Conservation (phyloP, 2,888 invertebrate genomes). For the Abrostola triplasia region DNA sequence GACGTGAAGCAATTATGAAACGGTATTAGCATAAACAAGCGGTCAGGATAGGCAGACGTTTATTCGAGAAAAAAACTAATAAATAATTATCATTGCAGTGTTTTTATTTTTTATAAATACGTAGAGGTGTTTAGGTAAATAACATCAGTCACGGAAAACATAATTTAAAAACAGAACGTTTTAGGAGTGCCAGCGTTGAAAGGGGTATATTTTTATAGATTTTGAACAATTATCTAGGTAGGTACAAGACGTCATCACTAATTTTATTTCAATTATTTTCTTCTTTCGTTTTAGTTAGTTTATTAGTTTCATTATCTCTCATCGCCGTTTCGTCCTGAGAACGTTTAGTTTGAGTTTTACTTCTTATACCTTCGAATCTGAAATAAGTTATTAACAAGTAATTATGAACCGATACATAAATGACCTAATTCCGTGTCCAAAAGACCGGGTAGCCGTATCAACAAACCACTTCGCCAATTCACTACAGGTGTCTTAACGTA, state of each 20-base stretch:
- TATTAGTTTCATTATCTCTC: constrained; percentile 55
- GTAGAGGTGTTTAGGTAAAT: not conserved
- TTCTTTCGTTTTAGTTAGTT: constrained; percentile 41
- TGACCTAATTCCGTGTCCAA: not conserved
- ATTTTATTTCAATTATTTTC: constrained; percentile 8
- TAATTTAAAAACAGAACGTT: not conserved
- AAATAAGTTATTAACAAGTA: constrained; percentile 30
- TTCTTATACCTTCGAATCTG: constrained; percentile 76
- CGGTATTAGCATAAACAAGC: no score
- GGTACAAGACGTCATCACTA: no score
- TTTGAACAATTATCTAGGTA: no score
- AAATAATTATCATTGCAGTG: not conserved
- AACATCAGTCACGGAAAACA: not conserved
- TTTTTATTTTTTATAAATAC: constrained; percentile 2
- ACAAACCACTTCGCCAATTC: no score
- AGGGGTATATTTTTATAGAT: no score
- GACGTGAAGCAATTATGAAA: no score
- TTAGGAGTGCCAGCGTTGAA: not conserved
- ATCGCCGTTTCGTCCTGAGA: constrained; percentile 74
- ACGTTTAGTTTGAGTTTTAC: constrained; percentile 73
- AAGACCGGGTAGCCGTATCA: no score
- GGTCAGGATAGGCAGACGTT: no score
- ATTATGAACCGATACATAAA: constrained; percentile 3
- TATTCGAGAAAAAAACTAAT: not conserved
- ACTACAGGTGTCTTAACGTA: no score